Conservation (phyloP, 2,888 invertebrate genomes). For the Campopleginae sp. region DNA sequence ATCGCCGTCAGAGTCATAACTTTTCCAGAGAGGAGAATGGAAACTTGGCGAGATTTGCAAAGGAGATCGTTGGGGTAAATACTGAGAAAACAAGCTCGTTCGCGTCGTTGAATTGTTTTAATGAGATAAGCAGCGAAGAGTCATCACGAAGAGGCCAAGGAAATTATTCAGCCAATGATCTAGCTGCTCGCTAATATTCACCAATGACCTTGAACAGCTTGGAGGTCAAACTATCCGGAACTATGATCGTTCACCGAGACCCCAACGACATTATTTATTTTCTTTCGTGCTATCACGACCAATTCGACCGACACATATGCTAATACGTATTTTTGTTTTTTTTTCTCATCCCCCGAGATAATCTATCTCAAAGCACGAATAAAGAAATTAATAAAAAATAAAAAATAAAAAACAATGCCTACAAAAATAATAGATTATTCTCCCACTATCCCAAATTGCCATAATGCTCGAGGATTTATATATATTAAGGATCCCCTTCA, state of each 20-base stretch:
- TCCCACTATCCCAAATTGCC: conserved; percentile 21
- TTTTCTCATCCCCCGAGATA: neutral
- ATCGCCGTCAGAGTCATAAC: neutral
- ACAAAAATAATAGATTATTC: neutral
- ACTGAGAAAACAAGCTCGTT: conserved; percentile 8
- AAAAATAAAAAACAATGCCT: conserved; percentile 11
- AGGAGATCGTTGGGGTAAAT: neutral
- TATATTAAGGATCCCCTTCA: conserved; percentile 50
- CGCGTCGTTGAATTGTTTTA: conserved; percentile 10
- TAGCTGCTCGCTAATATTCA: neutral
- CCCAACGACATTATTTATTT: conserved; percentile 5
- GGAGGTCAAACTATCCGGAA: conserved; percentile 22
- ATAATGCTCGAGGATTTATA: conserved; percentile 1
- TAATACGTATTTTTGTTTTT: neutral
- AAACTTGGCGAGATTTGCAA: conserved; percentile 7
- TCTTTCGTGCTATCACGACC: conserved; percentile 1
- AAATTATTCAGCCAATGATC: conserved; percentile 35
- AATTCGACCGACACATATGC: neutral
- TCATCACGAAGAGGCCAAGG: conserved; percentile 39
- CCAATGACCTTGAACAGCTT: conserved; percentile 27
- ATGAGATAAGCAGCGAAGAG: conserved; percentile 34
- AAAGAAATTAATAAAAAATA: neutral
- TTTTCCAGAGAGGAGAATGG: conserved; percentile 19
- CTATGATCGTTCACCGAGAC: neutral
- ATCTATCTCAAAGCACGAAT: neutral